These are phyloP conservation scores for Myotis daubentonii DNA, from an alignment of 2,797 vertebrate genomes.

Conservation along the genomic window DNA sequence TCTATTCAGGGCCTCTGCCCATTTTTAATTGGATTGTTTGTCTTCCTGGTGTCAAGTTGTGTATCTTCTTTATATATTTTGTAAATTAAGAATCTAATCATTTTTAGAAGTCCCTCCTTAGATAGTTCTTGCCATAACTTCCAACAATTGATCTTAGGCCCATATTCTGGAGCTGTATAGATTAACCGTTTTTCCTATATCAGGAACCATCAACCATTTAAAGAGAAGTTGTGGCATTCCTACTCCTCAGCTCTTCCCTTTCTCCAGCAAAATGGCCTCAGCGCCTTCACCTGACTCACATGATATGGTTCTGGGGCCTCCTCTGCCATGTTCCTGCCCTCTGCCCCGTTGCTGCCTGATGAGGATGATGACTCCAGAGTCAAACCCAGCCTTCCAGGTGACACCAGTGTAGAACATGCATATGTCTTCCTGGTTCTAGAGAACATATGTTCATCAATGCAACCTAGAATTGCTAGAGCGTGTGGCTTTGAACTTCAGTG, in stretches of 20 bases:
- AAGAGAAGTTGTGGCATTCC: not conserved
- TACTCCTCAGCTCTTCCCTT: not conserved
- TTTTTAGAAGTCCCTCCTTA: not conserved
- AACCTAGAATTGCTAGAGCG: not conserved
- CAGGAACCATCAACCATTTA: not conserved
- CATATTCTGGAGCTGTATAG: not conserved
- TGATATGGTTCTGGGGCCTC: not conserved
- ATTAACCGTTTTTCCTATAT: not conserved
- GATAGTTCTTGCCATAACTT: not conserved
- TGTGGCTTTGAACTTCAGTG: not conserved
- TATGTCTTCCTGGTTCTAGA: not conserved
- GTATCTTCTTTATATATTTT: too few relatives aligned
- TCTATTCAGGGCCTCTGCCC: too few relatives aligned
- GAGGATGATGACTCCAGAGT: not conserved
- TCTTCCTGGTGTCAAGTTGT: too few relatives aligned
- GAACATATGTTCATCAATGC: not conserved
- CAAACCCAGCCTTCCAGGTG: not conserved
- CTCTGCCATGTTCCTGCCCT: not conserved
- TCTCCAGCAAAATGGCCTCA: not conserved
- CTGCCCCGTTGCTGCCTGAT: rapidly evolving
- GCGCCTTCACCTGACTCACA: not conserved
- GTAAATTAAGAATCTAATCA: too few relatives aligned
- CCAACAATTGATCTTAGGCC: not conserved
- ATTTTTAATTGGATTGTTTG: too few relatives aligned
- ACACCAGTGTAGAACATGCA: not conserved